phyloP scores from a whole-genome alignment of 2,113 vertebrate species.

The Pteronura brasiliensis region DNA sequence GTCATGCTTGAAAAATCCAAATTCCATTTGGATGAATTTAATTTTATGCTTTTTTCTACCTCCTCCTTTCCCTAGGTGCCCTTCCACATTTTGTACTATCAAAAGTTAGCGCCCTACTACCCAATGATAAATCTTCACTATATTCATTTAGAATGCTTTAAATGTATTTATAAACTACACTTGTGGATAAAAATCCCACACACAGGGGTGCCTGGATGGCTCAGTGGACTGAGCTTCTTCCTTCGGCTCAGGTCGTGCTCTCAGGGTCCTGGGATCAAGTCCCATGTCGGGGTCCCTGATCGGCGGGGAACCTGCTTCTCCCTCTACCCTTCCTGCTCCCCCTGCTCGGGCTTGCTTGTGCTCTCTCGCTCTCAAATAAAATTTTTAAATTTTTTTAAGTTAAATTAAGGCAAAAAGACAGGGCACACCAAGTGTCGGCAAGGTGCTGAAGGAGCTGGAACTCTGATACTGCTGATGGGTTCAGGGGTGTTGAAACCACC shows the following conservation, averaged over 20 bases:
- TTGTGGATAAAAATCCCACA: neutral
- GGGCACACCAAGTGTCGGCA: neutral
- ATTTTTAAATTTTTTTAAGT: neutral
- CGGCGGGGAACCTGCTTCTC: neutral
- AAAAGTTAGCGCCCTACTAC: constrained; percentile 48
- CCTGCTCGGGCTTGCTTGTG: neutral
- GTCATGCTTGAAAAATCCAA: constrained; percentile 67
- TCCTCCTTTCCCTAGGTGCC: neutral
- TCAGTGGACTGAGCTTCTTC: no score
- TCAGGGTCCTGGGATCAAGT: neutral
- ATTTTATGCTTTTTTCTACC: neutral
- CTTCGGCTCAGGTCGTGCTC: neutral
- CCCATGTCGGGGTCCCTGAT: neutral
- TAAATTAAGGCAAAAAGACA: neutral
- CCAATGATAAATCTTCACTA: constrained; percentile 25
- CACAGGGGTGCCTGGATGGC: no score
- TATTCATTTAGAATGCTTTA: neutral
- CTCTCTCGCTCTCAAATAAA: neutral
- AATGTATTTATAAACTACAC: neutral
- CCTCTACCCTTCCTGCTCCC: neutral
- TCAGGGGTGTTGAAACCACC: no score
- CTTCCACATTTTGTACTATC: constrained; percentile 59
- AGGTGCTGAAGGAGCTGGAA: neutral
- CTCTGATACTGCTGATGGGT: neutral
- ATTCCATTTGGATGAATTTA: constrained; percentile 56